Base-by-base conservation (phyloP, 2,888 invertebrate species). In the Hylaea fasciaria region DNA sequence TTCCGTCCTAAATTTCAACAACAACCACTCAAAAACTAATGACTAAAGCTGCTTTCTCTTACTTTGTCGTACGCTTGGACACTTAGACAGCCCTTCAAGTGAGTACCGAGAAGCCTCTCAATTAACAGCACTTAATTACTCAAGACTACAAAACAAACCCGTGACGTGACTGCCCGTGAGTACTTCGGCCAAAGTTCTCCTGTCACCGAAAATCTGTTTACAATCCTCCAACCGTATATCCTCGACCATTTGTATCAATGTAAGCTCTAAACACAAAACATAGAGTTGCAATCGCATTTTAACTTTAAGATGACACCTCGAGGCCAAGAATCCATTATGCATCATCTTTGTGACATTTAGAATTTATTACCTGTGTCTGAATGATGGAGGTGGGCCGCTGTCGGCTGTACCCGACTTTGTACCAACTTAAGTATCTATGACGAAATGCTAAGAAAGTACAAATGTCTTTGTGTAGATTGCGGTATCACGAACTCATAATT, bases 291-390 rank as follows among this genome's bases (percentile, higher is more conserved):
- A 65, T 68, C 71, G 57, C 66, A 64, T 66, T 68, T 62, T 68
- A 52, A 57, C 56, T 50, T 60, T 14, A 49, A 77, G 74, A 74
- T 77, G 78, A 77, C 82, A 83, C 81, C 84, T 85, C 68, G 72
- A 74, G 78, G 87, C 85, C 71, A 76, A 72, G 74, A 79, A 84
- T 83, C 80, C 80, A 87, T 87, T 85, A 87, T 83, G 81, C 82
- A 86, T 87, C 85, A 87, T 89, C 82, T 84, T 81, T 80, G 81
- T 86, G 89, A 86, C 86, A 86, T 88, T 87, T 83, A 81, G 80
- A 87, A 89, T 90, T 86, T 88, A 89, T 87, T 85, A 82, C 81
- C 78, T 76, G 79, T 81, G 86, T 81, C 82, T 77, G 74, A 72
- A 78, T 87, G 87, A 87, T 83, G 78, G 81, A 86, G 81, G 77